These are phyloP conservation scores for Peromyscus eremicus DNA, from an alignment of 2,797 vertebrate genomes.

Conservation along the genomic window DNA sequence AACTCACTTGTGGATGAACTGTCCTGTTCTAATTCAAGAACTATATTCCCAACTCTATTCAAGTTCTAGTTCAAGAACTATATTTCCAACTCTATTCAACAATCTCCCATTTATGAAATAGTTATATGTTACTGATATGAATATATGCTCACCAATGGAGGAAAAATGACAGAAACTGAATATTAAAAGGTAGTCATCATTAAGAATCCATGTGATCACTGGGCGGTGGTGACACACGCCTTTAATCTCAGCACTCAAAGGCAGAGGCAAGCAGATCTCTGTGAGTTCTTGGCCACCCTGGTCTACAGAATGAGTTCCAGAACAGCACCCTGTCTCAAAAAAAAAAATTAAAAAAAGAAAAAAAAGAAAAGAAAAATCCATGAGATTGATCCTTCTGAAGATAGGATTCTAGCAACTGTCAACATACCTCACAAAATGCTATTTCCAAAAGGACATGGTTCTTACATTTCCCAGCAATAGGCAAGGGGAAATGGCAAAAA, in stretches of 20 bases:
- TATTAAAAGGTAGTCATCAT: background rate
- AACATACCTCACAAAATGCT: background rate
- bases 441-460: background rate
- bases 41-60: slow-evolving; percentile 7
- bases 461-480: slow-evolving; percentile 39
- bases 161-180: slow-evolving; percentile 57
- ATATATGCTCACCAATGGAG: background rate
- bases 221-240: too few species aligned
- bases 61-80: background rate
- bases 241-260: too few species aligned
- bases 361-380: background rate
- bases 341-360: background rate
- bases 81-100: background rate
- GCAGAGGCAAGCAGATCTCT: too few species aligned
- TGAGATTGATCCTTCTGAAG: background rate
- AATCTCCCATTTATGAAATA: slow-evolving; percentile 13
- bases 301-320: too few species aligned
- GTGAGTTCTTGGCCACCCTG: too few species aligned
- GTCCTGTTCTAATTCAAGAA: background rate
- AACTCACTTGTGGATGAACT: background rate
- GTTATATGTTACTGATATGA: slow-evolving; percentile 2
- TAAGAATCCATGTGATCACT: background rate
- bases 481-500: background rate
- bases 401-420: background rate
- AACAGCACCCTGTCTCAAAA: too few species aligned